Percentiles rank a stretch among this genome's conserved stretches.
These are phyloP conservation scores for Vipera latastei DNA, from an alignment of 2,797 vertebrate genomes.

Conservation along the genomic window DNA sequence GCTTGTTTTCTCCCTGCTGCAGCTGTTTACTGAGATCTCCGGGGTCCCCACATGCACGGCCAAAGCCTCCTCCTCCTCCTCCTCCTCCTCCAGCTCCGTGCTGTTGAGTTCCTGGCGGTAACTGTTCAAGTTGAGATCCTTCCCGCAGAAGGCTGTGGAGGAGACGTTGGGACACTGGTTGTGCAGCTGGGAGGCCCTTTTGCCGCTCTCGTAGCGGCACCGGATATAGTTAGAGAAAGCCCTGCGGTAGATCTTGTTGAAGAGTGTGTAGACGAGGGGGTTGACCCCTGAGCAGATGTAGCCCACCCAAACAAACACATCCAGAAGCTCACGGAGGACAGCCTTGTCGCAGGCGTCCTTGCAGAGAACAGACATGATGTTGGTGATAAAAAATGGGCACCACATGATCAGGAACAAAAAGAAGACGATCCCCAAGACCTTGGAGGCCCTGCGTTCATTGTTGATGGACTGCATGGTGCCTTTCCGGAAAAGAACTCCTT, in stretches of 20 bases:
- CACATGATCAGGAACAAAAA: constrained; percentile 98
- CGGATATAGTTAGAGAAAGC: constrained; percentile 94
- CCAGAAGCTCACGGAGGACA: constrained; percentile 87
- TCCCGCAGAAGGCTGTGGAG: constrained; percentile 67
- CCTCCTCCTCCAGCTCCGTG: constrained; percentile 76
- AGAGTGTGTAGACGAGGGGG: constrained; percentile 96
- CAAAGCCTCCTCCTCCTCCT: constrained; percentile 78
- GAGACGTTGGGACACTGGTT: constrained; percentile 69
- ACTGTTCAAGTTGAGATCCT: constrained; percentile 79
- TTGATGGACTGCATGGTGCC: constrained; percentile 99
- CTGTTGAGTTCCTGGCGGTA: constrained; percentile 75
- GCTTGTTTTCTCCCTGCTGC: constrained; percentile 84
- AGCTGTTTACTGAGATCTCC: constrained; percentile 82
- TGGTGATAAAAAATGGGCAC: constrained; percentile 98
- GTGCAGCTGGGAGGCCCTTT: constrained; percentile 68
- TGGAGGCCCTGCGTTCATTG: constrained; percentile 93
- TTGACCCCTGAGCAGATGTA: constrained; percentile 97
- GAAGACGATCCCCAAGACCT: constrained; percentile 97
- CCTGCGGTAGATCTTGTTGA: constrained; percentile 94
- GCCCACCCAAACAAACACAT: constrained; percentile 97
- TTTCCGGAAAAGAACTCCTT: constrained; percentile 79
- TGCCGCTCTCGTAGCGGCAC: constrained; percentile 79
- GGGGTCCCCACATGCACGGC: constrained; percentile 76
- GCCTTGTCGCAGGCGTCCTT: constrained; percentile 81
- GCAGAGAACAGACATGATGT: constrained; percentile 92